Evolutionary conservation across 2,888 invertebrate genomes (phyloP), one percentile per base, ranked within the genome.

Genomic region (Neuroscelio doddi): DNA sequence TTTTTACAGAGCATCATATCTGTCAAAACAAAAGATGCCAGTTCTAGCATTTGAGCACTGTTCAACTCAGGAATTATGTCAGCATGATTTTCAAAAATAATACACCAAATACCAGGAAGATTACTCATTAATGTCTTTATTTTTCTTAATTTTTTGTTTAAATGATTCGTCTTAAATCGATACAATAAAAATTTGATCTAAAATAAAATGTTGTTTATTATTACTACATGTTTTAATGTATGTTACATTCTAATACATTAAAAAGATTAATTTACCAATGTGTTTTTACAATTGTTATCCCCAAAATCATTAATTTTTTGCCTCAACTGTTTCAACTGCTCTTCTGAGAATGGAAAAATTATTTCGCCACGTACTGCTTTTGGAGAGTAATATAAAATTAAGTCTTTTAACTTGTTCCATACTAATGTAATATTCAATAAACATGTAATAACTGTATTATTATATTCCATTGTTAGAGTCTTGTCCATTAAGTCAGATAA

Each of bases 341-440:
- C 51, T 26, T 76, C 66, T 3, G 64, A 65, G 45, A 78, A 68
- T 24, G 74, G 74, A 55, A 74, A 76, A 29, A 38, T 36, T 21
- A 74, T 41, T 24, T 65, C 30, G 29, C 64, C 50, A 3, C 58
- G 24, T 10, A 51, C 17, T 42, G 50, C 61, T 46, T 74, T 73
- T 34, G 76, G 71, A 21, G 69, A 42, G 64, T 81, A 81, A 67
- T 78, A 75, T 10, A 68, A 63, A 27, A 77, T 56, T 39, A 76
- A 69, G 27, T 70, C 68, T 16, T 75, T 68, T 4, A 73, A 50
- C 64, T 76, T 71, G 24, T 72, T 72, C 79, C 80, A 81, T 4
- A 71, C 70, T 34, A 72, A 74, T 15, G 76, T 62, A 1, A 78
- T 58, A 29, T 64, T 52, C 16, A 78, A 61, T 26, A 80, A 52